Evolutionary conservation across 1,140 invertebrate species (phyloP).

Genomic region (Pseudomyrmex gracilis): DNA sequence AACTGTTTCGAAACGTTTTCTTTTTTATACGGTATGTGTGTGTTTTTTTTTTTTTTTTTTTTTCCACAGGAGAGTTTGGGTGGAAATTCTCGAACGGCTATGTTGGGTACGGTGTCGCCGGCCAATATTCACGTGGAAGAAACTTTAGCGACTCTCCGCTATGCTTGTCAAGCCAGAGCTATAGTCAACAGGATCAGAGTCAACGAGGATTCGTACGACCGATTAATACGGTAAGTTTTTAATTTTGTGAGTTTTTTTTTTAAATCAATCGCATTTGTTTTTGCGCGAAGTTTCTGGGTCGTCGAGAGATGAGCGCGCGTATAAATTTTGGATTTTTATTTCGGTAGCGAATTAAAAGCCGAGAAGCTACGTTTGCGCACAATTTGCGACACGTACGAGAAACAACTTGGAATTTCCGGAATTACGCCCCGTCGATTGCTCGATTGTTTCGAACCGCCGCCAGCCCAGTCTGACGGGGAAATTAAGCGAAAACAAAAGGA

Average conservation of each 20-base stretch:
- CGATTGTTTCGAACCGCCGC: constrained; percentile 75
- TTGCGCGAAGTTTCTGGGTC: no score
- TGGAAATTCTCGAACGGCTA: constrained; percentile 88
- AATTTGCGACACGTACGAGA: constrained; percentile 86
- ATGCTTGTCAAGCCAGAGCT: constrained; percentile 94
- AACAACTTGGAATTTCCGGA: constrained; percentile 79
- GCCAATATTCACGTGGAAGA: constrained; percentile 92
- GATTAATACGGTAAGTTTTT: constrained; percentile 85
- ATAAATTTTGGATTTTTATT: constrained; percentile 40
- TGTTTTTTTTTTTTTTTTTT: not conserved
- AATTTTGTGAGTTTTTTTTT: no score
- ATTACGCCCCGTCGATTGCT: constrained; percentile 74
- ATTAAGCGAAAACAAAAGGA: constrained; percentile 87
- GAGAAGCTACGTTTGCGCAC: constrained; percentile 90
- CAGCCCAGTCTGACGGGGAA: constrained; percentile 79
- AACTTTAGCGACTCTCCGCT: constrained; percentile 93
- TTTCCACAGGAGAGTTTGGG: constrained; percentile 88
- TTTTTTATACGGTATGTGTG: no score
- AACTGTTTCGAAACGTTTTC: no score
- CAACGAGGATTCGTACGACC: constrained; percentile 92
- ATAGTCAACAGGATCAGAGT: constrained; percentile 93
- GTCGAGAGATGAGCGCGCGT: not conserved
- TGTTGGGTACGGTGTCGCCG: constrained; percentile 92
- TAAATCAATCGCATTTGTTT: no score
- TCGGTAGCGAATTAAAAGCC: constrained; percentile 86